Percentiles rank a stretch among this genome's conserved stretches.
Evolutionary conservation across 2,888 invertebrate genomes (phyloP).

Genomic region (Pyralis farinalis): DNA sequence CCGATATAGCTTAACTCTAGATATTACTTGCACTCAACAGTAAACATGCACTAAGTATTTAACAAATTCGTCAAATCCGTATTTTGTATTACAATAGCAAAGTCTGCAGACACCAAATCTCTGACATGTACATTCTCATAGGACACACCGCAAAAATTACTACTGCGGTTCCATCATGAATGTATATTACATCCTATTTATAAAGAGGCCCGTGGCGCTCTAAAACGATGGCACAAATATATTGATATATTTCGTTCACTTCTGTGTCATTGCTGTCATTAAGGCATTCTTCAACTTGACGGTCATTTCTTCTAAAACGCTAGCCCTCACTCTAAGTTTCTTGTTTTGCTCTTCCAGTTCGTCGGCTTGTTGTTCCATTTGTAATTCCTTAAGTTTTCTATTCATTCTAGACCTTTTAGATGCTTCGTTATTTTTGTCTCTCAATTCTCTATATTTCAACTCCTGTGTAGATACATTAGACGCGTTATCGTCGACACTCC

Average conservation of each 20-base stretch:
- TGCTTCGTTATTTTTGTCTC: conserved; percentile 90
- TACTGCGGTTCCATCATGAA: background rate
- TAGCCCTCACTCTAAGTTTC: conserved; percentile 83
- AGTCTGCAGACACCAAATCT: background rate
- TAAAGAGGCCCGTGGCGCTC: background rate
- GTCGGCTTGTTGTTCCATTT: conserved; percentile 75
- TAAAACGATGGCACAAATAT: background rate
- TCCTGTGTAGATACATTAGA: conserved; percentile 64
- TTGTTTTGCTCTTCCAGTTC: conserved; percentile 83
- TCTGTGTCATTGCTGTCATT: conserved; percentile 83
- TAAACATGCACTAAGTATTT: conserved; percentile 1
- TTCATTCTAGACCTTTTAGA: conserved; percentile 88
- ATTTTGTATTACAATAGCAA: conserved; percentile 3
- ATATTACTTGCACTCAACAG: background rate
- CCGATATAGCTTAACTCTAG: conserved; percentile 4
- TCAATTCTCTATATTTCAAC: conserved; percentile 83
- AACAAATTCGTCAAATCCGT: conserved; percentile 6
- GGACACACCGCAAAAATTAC: background rate
- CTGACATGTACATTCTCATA: background rate
- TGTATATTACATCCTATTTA: background rate
- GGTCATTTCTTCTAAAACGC: conserved; percentile 85
- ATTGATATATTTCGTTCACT: conserved; percentile 37
- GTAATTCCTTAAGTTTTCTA: conserved; percentile 81
- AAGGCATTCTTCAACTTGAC: conserved; percentile 83
- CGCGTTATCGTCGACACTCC: conserved; percentile 65